phyloP scores from a whole-genome alignment of 2,113 vertebrate genomes.

The Callionymus lyra region DNA sequence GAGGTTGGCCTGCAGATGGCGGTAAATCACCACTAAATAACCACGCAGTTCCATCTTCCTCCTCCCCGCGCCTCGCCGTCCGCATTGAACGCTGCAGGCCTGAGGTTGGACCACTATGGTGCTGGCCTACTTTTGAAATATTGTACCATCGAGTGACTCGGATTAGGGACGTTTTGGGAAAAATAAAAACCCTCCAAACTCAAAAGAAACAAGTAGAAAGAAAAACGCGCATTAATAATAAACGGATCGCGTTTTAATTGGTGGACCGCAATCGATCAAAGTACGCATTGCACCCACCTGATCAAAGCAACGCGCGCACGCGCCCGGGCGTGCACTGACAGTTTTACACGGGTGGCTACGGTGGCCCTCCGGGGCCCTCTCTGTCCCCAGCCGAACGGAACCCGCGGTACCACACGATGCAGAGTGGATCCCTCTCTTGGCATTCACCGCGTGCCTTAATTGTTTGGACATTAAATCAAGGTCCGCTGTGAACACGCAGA shows the following conservation, averaged over 20 bases:
- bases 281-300: conserved; percentile 51
- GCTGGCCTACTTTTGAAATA: too few species aligned
- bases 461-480: conserved; percentile 99
- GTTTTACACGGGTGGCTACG: conserved; percentile 24
- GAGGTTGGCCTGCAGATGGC: conserved; percentile 41
- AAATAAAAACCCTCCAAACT: too few species aligned
- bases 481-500: conserved; percentile 98
- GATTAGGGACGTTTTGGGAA: too few species aligned
- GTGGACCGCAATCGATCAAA: conserved; percentile 10
- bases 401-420: conserved; percentile 36
- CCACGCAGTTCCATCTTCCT: too few species aligned
- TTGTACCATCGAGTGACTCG: too few species aligned
- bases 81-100: conserved; percentile 17
- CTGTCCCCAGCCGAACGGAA: not conserved
- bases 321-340: conserved; percentile 3
- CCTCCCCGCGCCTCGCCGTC: conserved; percentile 1
- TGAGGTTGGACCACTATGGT: too few species aligned
- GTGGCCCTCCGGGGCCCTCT: conserved; percentile 3
- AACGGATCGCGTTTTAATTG: too few species aligned
- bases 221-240: too few species aligned
- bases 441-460: conserved; percentile 99
- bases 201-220: too few species aligned
- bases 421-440: conserved; percentile 84
- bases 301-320: conserved; percentile 12
- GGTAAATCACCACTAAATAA: conserved; percentile 10